Conservation (phyloP, 2,888 invertebrate genomes). For the Ernsta delagoae region DNA sequence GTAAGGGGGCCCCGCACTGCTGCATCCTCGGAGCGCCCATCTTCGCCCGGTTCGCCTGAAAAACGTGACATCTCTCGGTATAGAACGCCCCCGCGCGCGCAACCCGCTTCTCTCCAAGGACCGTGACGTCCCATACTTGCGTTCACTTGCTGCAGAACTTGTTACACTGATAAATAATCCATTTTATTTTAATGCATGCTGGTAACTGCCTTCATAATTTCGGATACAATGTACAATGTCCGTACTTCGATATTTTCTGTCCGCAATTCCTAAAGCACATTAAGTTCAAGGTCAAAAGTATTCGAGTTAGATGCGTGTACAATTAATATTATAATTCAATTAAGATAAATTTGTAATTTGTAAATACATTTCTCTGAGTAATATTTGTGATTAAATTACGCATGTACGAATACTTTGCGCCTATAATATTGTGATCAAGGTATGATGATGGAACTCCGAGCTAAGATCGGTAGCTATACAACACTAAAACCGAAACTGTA, state of each 20-base stretch:
- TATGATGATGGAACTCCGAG: too few species aligned
- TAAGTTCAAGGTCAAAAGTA: constrained; percentile 9
- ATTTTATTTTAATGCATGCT: constrained; percentile 33
- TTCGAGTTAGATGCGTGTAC: not conserved
- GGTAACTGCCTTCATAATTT: constrained; percentile 4
- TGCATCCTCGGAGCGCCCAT: constrained; percentile 78
- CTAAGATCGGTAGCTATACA: too few species aligned
- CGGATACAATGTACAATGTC: not conserved
- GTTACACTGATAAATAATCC: constrained; percentile 54
- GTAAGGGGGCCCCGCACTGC: constrained; percentile 70
- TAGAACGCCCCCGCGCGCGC: constrained; percentile 43
- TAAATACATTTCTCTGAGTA: too few species aligned
- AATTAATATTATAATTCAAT: too few species aligned
- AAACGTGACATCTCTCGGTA: constrained; percentile 73
- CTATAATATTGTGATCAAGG: too few species aligned
- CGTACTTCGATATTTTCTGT: not conserved
- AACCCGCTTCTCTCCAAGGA: constrained; percentile 47
- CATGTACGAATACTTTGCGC: too few species aligned
- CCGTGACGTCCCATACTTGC: constrained; percentile 38
- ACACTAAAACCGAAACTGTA: too few species aligned
- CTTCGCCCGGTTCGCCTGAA: constrained; percentile 71
- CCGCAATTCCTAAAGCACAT: too few species aligned
- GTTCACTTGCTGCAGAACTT: constrained; percentile 55
- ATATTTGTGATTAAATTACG: too few species aligned
- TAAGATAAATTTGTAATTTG: too few species aligned